These are phyloP conservation scores for Ameiurus melas DNA, from an alignment of 2,113 vertebrate species.

Conservation along the genomic window DNA sequence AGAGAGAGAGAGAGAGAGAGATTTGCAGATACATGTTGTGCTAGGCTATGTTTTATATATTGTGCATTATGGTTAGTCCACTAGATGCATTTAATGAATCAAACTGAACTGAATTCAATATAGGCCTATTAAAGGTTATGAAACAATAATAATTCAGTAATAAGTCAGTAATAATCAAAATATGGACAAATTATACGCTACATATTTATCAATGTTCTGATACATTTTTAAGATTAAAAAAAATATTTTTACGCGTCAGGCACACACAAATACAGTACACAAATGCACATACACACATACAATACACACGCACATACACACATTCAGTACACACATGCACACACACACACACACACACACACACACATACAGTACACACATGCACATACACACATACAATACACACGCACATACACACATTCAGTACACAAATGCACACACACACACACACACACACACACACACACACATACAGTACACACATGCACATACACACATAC, in stretches of 20 bases:
- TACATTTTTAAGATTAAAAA: too few species aligned
- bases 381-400: too few species aligned
- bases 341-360: too few species aligned
- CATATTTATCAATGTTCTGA: not conserved
- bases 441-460: too few species aligned
- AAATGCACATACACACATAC: not conserved
- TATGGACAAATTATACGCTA: not conserved
- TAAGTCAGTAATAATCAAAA: not conserved
- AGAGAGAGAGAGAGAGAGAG: not conserved
- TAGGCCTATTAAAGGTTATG: not conserved
- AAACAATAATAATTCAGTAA: not conserved
- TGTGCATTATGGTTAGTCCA: not conserved
- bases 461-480: too few species aligned
- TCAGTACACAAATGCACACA: constrained; percentile 6
- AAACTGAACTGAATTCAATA: not conserved
- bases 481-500: too few species aligned
- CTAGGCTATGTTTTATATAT: too few species aligned
- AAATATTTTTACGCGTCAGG: not conserved
- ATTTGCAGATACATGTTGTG: not conserved
- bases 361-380: too few species aligned
- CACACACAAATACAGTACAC: too few species aligned
- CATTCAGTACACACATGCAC: too few species aligned
- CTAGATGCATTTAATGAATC: not conserved
- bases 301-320: too few species aligned
- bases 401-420: constrained; percentile 2